A percentile compares a stretch with the other conserved stretches of the same genome.
Conservation (phyloP, 2,888 invertebrate species). For the Hecatera dysodea region DNA sequence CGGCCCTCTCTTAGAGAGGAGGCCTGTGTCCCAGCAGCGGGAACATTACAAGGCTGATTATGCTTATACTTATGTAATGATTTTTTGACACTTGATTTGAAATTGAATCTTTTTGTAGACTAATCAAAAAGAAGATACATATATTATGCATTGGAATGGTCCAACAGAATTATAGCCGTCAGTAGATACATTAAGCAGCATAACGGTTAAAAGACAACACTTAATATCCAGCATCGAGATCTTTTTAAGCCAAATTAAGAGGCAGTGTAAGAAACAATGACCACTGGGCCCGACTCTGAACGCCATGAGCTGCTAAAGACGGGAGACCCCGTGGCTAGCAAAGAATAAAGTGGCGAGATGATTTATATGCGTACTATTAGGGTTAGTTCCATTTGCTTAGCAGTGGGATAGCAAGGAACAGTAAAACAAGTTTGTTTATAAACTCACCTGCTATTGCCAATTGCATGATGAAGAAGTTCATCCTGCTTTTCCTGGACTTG, state of each 20-base stretch:
- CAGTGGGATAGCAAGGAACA: too few relatives aligned
- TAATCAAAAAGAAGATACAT: too few relatives aligned
- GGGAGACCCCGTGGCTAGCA: neutral
- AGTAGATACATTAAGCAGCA: too few relatives aligned
- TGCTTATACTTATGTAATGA: too few relatives aligned
- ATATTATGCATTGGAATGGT: too few relatives aligned
- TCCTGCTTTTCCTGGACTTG: conserved; percentile 96
- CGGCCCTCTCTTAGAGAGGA: too few relatives aligned
- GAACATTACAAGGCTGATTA: too few relatives aligned
- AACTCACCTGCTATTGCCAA: conserved; percentile 97
- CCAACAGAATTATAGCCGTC: too few relatives aligned
- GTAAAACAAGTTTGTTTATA: neutral
- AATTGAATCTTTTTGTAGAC: neutral
- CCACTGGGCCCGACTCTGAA: neutral
- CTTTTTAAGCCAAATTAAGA: too few relatives aligned
- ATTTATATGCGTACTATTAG: neutral
- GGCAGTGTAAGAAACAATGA: neutral
- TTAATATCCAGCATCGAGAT: neutral
- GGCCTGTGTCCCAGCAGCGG: too few relatives aligned
- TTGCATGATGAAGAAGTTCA: conserved; percentile 99
- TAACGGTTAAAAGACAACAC: too few relatives aligned
- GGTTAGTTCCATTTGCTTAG: too few relatives aligned
- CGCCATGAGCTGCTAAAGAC: neutral
- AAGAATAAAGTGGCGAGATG: neutral
- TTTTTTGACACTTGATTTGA: neutral